Evolutionary conservation across 2,797 vertebrate species (phyloP).

Genomic region (Columba guinea): DNA sequence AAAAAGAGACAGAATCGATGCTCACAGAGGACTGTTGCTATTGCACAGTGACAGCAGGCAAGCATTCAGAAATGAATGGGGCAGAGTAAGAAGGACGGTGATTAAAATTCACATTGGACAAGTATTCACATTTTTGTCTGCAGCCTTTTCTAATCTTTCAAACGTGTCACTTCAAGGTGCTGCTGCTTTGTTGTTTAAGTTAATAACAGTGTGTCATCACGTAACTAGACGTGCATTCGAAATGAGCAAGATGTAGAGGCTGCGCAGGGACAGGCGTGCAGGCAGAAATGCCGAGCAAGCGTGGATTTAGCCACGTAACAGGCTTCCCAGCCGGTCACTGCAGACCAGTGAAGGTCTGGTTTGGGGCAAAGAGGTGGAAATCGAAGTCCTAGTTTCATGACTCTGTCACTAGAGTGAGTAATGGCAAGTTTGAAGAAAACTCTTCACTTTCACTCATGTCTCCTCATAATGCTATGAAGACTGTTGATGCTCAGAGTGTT

Average conservation of each 20-base stretch:
- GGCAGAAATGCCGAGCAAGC: neutral
- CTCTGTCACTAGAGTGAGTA: neutral
- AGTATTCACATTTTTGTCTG: neutral
- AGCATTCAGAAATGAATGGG: neutral
- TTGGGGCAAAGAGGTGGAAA: neutral
- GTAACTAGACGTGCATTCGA: neutral
- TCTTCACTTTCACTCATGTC: neutral
- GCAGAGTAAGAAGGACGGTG: neutral
- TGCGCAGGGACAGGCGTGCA: neutral
- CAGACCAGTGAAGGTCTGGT: neutral
- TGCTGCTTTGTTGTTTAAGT: neutral
- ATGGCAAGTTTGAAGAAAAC: neutral
- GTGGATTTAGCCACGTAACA: neutral
- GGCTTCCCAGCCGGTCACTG: neutral
- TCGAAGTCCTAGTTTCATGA: neutral
- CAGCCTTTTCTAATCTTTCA: neutral
- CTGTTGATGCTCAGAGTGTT: neutral
- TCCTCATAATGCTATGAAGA: neutral
- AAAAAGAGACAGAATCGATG: accelerated
- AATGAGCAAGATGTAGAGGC: neutral
- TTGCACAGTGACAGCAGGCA: neutral
- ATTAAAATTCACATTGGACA: neutral
- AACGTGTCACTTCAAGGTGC: neutral
- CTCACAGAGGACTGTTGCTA: neutral
- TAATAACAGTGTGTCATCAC: neutral